Evolutionary conservation across 2,888 invertebrate species (phyloP).

Genomic region (Chrysolina oricalcia): DNA sequence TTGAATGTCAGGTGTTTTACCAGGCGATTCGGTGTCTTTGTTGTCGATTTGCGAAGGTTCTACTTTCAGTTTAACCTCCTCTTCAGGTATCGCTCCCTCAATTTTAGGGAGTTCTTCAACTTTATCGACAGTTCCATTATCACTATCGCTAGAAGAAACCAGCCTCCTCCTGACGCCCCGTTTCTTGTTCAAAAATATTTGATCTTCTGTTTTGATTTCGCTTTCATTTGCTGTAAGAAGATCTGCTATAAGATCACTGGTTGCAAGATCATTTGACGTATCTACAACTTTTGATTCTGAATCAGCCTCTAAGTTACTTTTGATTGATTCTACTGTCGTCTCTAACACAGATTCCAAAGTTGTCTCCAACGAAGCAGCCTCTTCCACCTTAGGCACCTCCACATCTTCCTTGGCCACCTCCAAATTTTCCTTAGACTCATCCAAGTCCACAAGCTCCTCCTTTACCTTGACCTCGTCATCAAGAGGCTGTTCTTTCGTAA

Average conservation of each 20-base stretch:
- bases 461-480: conserved; percentile 54
- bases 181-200: conserved; percentile 50
- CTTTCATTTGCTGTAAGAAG: conserved; percentile 32
- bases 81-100: conserved; percentile 34
- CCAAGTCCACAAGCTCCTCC: conserved; percentile 40
- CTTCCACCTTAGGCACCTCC: background rate
- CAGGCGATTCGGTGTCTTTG: conserved; percentile 40
- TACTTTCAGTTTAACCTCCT: conserved; percentile 5
- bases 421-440: conserved; percentile 16
- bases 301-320: conserved; percentile 22
- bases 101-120: conserved; percentile 22
- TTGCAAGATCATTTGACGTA: background rate
- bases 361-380: background rate
- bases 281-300: conserved; percentile 29
- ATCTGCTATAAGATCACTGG: background rate
- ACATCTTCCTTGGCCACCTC: conserved; percentile 29
- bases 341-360: conserved; percentile 8
- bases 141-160: conserved; percentile 62
- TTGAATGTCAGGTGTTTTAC: conserved; percentile 44
- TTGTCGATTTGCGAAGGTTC: conserved; percentile 30
- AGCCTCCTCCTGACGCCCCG: conserved; percentile 55
- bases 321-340: background rate
- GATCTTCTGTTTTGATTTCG: conserved; percentile 49
- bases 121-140: conserved; percentile 52
- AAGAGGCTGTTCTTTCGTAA: conserved; percentile 62